A percentile compares a stretch with the other conserved stretches of the same genome.
Evolutionary conservation across 2,797 vertebrate genomes (phyloP).

Genomic region (Cyclopterus lumpus): DNA sequence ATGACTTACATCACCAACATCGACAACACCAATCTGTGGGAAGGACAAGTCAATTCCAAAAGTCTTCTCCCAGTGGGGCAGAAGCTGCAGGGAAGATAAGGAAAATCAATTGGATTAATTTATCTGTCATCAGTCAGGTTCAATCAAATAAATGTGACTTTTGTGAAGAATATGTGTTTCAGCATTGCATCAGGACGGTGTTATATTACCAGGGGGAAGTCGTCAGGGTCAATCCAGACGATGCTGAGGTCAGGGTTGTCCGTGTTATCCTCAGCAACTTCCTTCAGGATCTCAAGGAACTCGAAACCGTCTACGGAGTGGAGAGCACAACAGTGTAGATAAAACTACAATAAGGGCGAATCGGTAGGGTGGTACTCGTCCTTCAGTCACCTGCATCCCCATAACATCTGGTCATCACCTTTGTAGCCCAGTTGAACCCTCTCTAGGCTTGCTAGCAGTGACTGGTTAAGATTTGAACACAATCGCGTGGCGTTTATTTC

Average conservation of each 20-base stretch:
- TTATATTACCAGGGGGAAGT: constrained; percentile 90
- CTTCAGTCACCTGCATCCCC: neutral
- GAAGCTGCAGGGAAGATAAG: constrained; percentile 78
- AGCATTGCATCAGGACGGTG: neutral
- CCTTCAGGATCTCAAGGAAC: constrained; percentile 91
- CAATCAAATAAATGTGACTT: neutral
- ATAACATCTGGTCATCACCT: neutral
- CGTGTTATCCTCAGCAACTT: constrained; percentile 91
- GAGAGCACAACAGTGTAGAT: constrained; percentile 7
- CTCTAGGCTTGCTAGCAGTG: neutral
- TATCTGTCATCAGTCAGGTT: neutral
- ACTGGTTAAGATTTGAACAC: neutral
- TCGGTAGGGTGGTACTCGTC: neutral
- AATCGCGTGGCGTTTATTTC: neutral
- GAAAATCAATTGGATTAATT: neutral
- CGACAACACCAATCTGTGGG: constrained; percentile 93
- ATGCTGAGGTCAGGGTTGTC: constrained; percentile 92
- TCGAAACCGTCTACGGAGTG: constrained; percentile 87
- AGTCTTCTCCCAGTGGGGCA: constrained; percentile 93
- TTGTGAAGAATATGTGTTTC: neutral
- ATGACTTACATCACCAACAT: constrained; percentile 90
- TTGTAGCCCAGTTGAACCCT: too few relatives aligned
- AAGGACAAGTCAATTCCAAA: constrained; percentile 90
- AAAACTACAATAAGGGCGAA: neutral
- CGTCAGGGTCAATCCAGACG: constrained; percentile 94